Evolutionary conservation across 2,113 vertebrate species (phyloP).

Genomic region (Brachionichthys hirsutus): DNA sequence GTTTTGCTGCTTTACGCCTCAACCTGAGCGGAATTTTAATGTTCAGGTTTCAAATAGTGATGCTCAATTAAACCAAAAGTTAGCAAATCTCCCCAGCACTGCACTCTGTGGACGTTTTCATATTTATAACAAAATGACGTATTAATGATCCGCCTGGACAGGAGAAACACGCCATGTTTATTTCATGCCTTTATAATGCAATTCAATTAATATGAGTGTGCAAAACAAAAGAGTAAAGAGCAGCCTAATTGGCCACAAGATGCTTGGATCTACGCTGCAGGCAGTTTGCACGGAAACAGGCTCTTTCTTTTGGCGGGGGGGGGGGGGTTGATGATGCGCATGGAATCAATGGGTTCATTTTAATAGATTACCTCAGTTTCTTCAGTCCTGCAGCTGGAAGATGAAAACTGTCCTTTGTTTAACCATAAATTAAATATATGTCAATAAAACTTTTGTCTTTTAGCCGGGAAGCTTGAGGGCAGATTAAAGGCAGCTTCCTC

Average conservation of each 20-base stretch:
- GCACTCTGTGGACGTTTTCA: background rate
- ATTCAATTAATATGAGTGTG: background rate
- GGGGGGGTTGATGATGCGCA: background rate
- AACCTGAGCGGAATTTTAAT: too few relatives aligned
- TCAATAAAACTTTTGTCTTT: background rate
- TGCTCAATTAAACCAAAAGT: background rate
- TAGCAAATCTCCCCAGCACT: background rate
- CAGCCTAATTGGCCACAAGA: background rate
- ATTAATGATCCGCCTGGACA: background rate
- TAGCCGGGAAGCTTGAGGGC: background rate
- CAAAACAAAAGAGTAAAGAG: background rate
- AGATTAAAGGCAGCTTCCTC: background rate
- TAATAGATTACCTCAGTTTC: background rate
- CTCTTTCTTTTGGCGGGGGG: too few relatives aligned
- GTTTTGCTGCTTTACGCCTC: too few relatives aligned
- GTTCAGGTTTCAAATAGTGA: too few relatives aligned
- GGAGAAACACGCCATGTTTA: background rate
- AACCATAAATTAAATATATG: too few relatives aligned
- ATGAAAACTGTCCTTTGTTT: too few relatives aligned
- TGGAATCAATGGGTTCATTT: background rate
- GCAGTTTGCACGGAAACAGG: background rate
- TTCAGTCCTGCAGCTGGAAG: background rate
- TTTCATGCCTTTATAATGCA: background rate
- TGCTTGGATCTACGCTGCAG: background rate
- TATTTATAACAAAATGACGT: background rate